Percentiles rank a stretch among this genome's conserved stretches.
Conservation (phyloP, 2,888 invertebrate species). For the Eilema caniola region DNA sequence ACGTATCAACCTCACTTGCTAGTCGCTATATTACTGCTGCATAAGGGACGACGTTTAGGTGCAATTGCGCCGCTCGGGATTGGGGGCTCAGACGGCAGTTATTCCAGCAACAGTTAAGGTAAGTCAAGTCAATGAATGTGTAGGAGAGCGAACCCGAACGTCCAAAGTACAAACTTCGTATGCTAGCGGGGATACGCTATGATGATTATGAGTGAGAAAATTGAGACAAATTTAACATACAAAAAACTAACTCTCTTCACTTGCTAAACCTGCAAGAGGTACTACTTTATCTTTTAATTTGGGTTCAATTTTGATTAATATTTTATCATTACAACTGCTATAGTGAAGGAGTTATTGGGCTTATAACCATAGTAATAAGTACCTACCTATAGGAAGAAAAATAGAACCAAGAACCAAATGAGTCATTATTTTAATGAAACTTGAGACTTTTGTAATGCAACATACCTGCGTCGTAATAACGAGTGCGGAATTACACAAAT, state of each 20-base stretch:
- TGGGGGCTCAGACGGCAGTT: neutral
- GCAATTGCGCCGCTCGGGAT: neutral
- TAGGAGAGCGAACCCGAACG: neutral
- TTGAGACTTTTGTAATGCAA: conserved; percentile 30
- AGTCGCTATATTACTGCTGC: neutral
- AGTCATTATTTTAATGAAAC: conserved; percentile 46
- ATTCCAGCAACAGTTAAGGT: neutral
- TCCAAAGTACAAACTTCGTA: no score
- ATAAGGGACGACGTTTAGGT: neutral
- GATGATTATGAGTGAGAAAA: no score
- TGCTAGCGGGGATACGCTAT: no score
- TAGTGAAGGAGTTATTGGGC: neutral
- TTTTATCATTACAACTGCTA: no score
- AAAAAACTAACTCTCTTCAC: no score
- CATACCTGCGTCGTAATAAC: conserved; percentile 43
- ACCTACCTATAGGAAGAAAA: neutral
- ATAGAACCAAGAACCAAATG: conserved; percentile 13
- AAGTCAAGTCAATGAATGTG: neutral
- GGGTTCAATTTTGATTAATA: no score
- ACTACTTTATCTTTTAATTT: no score
- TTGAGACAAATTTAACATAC: no score
- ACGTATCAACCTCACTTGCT: no score
- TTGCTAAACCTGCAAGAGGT: no score
- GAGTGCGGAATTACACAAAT: conserved; percentile 47
- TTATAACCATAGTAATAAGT: neutral